phyloP scores from a whole-genome alignment of 2,113 vertebrate genomes.

The Pao palembangensis region DNA sequence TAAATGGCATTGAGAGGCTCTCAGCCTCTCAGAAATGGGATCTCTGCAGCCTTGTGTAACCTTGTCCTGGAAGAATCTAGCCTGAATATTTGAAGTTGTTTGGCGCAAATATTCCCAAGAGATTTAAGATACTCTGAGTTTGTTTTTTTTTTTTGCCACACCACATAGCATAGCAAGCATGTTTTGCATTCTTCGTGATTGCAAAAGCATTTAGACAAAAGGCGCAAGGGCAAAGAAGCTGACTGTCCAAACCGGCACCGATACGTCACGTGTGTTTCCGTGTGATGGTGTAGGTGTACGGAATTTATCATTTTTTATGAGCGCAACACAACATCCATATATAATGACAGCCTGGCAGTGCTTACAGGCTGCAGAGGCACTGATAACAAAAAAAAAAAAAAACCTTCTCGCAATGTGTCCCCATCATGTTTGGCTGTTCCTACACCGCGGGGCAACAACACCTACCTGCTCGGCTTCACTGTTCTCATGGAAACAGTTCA shows the following conservation, averaged over 20 bases:
- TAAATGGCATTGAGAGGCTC: constrained; percentile 68
- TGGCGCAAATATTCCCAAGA: constrained; percentile 25
- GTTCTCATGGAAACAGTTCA: constrained; percentile 72
- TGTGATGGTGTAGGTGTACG: not conserved
- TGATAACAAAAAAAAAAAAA: constrained; percentile 23
- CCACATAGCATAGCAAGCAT: no score
- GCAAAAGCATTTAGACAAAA: no score
- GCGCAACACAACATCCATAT: not conserved
- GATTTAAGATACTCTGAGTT: constrained; percentile 11
- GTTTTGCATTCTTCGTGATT: no score
- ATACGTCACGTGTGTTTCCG: not conserved
- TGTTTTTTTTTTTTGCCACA: not conserved
- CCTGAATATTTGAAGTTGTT: constrained; percentile 33
- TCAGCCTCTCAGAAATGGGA: constrained; percentile 52
- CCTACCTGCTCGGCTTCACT: constrained; percentile 54
- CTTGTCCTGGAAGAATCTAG: constrained; percentile 35
- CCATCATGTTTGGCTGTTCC: constrained; percentile 37
- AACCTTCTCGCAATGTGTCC: constrained; percentile 26
- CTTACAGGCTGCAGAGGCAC: constrained; percentile 24
- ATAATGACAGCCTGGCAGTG: constrained; percentile 17
- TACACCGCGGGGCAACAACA: constrained; percentile 56
- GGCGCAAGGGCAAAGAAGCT: no score
- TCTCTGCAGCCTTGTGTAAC: constrained; percentile 48
- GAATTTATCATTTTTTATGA: constrained; percentile 10
- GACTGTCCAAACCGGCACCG: no score